A percentile compares a stretch with the other conserved stretches of the same genome.
These are phyloP conservation scores for Acrossocheilus fasciatus DNA, from an alignment of 2,797 vertebrate genomes.

Conservation along the genomic window DNA sequence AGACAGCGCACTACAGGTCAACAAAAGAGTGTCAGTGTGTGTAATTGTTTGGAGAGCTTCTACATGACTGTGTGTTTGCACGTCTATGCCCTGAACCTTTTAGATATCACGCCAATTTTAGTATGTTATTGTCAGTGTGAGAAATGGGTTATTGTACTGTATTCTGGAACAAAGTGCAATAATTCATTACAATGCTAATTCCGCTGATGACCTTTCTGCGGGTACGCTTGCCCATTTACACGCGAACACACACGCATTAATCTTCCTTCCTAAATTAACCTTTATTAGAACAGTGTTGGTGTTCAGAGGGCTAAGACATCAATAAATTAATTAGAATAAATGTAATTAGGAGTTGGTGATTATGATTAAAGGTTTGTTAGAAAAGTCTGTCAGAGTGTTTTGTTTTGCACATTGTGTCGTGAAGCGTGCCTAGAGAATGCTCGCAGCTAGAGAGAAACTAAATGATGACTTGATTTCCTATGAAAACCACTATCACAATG, in stretches of 20 bases:
- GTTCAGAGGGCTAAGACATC: constrained; percentile 50
- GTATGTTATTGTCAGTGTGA: constrained; percentile 50
- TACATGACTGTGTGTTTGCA: constrained; percentile 13
- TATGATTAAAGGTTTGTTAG: constrained; percentile 56
- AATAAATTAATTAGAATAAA: constrained; percentile 59
- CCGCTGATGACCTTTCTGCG: constrained; percentile 57
- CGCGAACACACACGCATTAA: constrained; percentile 51
- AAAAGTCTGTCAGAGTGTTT: constrained; percentile 53
- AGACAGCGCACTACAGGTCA: constrained; percentile 28
- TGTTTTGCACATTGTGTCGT: constrained; percentile 40
- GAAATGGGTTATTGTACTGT: constrained; percentile 45
- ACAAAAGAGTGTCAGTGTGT: constrained; percentile 41
- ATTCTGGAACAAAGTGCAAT: constrained; percentile 49
- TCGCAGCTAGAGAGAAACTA: constrained; percentile 31
- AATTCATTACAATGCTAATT: constrained; percentile 60
- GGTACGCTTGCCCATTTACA: constrained; percentile 46
- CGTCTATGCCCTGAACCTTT: constrained; percentile 33
- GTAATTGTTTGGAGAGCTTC: constrained; percentile 42
- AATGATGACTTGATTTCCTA: constrained; percentile 41
- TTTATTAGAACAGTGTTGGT: constrained; percentile 55
- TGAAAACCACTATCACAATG: constrained; percentile 40
- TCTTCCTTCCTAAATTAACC: constrained; percentile 61
- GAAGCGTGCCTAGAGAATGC: constrained; percentile 33
- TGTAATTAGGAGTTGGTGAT: constrained; percentile 59
- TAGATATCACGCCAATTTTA: constrained; percentile 35